Base-by-base conservation (phyloP, 2,113 vertebrate species). In the Pyrgilauda ruficollis region DNA sequence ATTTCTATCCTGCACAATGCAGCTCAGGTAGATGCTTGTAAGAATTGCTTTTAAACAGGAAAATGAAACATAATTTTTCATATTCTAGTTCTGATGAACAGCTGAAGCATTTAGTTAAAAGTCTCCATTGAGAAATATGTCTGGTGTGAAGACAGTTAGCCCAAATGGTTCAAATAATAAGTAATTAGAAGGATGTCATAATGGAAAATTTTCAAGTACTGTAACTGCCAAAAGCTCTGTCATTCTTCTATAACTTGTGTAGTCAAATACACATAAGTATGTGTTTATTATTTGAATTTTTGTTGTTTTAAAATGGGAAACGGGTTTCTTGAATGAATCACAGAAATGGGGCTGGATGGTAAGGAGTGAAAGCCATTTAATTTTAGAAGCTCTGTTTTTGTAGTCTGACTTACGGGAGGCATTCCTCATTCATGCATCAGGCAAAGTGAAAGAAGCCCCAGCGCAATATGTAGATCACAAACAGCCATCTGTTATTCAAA, bases 301-400 rank as follows among this genome's bases (percentile, higher is more conserved):
- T 76, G 15, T 91, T 90, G 19, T 19, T 88, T 92, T 72, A 78
- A 73, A 88, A 59, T 67, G 27, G 59, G n/a, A 84, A 52, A 28
- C 33, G 33, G 79, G 31, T 64, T 96, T 94, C 80, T 91, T 93
- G 91, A 94, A 89, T 91, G 74, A 91, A 76, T 91, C 62, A 62
- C 41, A 53, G 44, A 85, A 93, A 11, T 52, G 24, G 35, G 27
- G 15, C 64, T 96, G 47, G 52, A 43, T 77, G 43, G 35, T 74
- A 86, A 93, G 21, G 35, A 37, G 44, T 81, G 69, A 93, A 84
- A 92, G 70, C 61, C 30, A 8, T 84, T 91, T 82, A 52, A 87
- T 83, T 93, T 94, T 90, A 83, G 66, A 87, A 85, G 30, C 41
- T 76, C 0, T 20, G 5, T 53, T 93, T 87, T 50, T 90, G 35